Conservation (phyloP, 1,140 invertebrate genomes). For the Drosophila bipectinata region DNA sequence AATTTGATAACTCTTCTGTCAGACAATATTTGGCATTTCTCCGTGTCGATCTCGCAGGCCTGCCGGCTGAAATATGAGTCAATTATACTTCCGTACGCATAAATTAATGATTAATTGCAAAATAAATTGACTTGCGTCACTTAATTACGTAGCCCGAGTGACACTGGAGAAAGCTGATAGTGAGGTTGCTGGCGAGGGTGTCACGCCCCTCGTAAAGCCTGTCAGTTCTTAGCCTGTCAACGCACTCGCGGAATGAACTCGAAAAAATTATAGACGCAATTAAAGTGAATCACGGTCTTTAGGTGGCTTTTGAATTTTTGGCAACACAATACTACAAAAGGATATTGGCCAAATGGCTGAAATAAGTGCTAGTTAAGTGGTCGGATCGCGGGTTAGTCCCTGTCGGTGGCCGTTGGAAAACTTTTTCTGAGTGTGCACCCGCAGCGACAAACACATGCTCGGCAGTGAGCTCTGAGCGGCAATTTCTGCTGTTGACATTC, state of each 20-base stretch:
- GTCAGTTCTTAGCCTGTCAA: conserved; percentile 56
- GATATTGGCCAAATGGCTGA: not conserved
- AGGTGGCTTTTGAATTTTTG: not conserved
- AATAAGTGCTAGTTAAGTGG: not conserved
- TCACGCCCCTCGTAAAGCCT: conserved; percentile 45
- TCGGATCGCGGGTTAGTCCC: not conserved
- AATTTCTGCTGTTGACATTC: conserved; percentile 79
- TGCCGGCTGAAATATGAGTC: conserved; percentile 72
- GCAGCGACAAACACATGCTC: conserved; percentile 31
- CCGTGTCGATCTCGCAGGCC: conserved; percentile 1
- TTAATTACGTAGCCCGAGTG: conserved; percentile 66
- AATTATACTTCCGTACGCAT: conserved; percentile 80
- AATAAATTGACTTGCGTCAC: conserved; percentile 83
- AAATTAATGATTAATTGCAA: conserved; percentile 83
- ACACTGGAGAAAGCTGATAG: conserved; percentile 48
- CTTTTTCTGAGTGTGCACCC: conserved; percentile 20
- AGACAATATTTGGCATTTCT: conserved; percentile 40
- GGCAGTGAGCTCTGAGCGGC: conserved; percentile 27
- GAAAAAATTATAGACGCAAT: not conserved
- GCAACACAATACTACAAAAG: not conserved
- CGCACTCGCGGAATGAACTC: conserved; percentile 25
- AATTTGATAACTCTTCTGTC: conserved; percentile 38
- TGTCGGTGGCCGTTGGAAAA: not conserved
- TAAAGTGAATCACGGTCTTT: not conserved
- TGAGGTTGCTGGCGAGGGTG: conserved; percentile 20